Evolutionary conservation across 2,113 vertebrate genomes (phyloP).

Genomic region (Leptocoma aspasia): DNA sequence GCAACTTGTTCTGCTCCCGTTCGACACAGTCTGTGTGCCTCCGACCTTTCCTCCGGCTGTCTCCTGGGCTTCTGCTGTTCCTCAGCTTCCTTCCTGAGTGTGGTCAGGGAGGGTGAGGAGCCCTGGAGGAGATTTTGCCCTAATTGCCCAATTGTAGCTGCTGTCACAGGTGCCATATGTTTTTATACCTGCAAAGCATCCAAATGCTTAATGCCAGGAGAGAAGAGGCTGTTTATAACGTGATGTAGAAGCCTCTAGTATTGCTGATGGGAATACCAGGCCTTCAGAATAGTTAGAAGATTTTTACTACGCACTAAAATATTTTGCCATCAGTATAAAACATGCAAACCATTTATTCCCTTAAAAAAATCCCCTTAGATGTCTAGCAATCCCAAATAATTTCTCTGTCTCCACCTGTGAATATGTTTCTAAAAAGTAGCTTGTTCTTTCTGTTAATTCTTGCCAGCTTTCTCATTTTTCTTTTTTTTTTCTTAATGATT

Average conservation of each 20-base stretch:
- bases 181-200: not conserved
- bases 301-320: not conserved
- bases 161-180: not conserved
- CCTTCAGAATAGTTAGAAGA: not conserved
- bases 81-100: not conserved
- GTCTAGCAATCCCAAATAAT: constrained; percentile 4
- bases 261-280: not conserved
- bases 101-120: not conserved
- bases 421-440: not conserved
- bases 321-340: not conserved
- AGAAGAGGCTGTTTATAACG: not conserved
- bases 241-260: not conserved
- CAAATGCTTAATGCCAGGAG: not conserved
- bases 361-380: not conserved
- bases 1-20: not conserved
- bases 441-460: constrained; percentile 3
- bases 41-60: not conserved
- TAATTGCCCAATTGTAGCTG: not conserved
- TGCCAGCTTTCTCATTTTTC: not conserved
- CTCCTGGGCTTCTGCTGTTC: not conserved
- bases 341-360: not conserved
- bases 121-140: not conserved
- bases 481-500: not conserved
- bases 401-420: not conserved
- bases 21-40: not conserved